Evolutionary conservation across 2,797 vertebrate species (phyloP), one percentile per base, ranked within the genome.

Genomic region (Pogoniulus pusillus): DNA sequence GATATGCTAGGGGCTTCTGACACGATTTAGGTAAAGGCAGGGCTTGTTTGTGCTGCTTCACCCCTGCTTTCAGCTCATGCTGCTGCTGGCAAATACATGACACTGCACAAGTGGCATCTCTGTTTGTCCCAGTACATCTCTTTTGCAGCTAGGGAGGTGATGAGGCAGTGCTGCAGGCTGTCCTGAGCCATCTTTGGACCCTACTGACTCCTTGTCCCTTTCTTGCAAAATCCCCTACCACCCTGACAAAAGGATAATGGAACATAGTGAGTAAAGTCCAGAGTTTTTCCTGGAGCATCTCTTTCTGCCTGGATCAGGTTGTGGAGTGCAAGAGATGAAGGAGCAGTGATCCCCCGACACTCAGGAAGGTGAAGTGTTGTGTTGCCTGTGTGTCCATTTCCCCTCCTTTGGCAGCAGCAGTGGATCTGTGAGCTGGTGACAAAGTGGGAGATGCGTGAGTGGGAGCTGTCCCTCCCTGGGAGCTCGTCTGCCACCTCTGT

Each of bases 251-350:
- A 88, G 34, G 18, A 66, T 41, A 53, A 45, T 0, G 0, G 8
- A 15, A 64, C 58, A 76, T 2, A 54, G 34, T 2, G 54, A 73
- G 20, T 35, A 14, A 69, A 93, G 37, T n/a, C 34, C 64, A 16
- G 53, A 27, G n/a, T 37, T 76, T 75, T 24, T 60, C 32, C 55
- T 26, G 2, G 23, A n/a, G 32, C 19, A 7, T 54, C 49, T 82
- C 64, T 3, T n/a, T 73, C 58, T 63, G 13, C 9, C 39, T 41
- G 30, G n/a, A 7, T 55, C 19, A 18, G 54, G 27, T 78, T 2
- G 1, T 0, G 1, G 8, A 2, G 1, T 39, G 53, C 15, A 58
- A 64, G 66, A 74, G 37, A 45, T 0, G 3, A 60, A 51, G 47
- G 45, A 83, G 23, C 10, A 1, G 29, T n/a, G 59, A 37, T 45